Evolutionary conservation across 2,113 vertebrate genomes (phyloP), one percentile per base, ranked within the genome.

Genomic region (Forbesichthys agassizii): DNA sequence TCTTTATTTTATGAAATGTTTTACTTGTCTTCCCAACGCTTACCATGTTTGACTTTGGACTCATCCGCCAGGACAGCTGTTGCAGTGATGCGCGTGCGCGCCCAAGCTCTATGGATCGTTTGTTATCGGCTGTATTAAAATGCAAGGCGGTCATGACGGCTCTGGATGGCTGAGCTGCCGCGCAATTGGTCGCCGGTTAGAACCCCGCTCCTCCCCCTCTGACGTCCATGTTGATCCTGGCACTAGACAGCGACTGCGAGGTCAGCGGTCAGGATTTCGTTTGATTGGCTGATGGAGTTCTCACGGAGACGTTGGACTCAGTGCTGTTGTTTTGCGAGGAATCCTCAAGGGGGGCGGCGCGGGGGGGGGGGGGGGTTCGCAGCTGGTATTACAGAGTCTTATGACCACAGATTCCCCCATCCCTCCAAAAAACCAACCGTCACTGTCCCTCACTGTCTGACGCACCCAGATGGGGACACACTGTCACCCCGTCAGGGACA

Each of bases 391-490:
- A 27, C 4, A 83, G 27, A 27, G 27, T 78, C 18, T 71, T 68
- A 51, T 88, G 86, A 90, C 82, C 86, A 80, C 67, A 74, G 72
- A 80, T 82, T 59, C 85, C 82, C 54, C 59, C 33, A 61, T 36
- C 61, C 62, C 79, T 75, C 63, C n/a, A 77, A 71, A 66, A 14
- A 27, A 68, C 66, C 33, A 27, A 27, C 2, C 27, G 27, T 27
- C 27, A 3, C 13, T 7, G 8, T 6, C 49, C 58, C 33, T 36
- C 11, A 10, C 4, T 70, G 80, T 69, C 73, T 88, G 83, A 85
- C 69, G 27, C 2, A 1, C 83, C 84, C 87, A 88, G 87, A 90
- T 89, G 88, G 36, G 82, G 85, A 86, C 81, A 66, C 66, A 72
- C 77, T 86, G 85, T 84, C 79, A 83, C 80, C 65, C 57, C 84